These are phyloP conservation scores for Platycheirus albimanus DNA, from an alignment of 2,888 invertebrate species.

Conservation along the genomic window DNA sequence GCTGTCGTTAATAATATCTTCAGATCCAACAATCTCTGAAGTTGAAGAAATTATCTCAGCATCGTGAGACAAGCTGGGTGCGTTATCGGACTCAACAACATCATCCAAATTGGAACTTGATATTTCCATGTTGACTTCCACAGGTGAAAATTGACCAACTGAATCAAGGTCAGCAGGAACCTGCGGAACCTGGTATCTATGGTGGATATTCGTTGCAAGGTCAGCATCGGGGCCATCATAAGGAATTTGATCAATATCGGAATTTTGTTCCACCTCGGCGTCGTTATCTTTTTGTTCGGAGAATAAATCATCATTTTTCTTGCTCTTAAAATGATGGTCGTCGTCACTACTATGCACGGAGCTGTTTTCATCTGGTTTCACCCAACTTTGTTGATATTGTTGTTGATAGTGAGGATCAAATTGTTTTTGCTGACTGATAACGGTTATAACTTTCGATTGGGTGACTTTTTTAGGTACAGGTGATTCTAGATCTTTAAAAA, in stretches of 20 bases:
- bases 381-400: conserved; percentile 11
- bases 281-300: too few relatives aligned
- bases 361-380: conserved; percentile 2
- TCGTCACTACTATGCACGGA: background rate
- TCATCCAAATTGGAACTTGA: conserved; percentile 49
- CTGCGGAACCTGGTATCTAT: too few relatives aligned
- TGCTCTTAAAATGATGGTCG: background rate
- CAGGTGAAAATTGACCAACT: background rate
- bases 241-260: background rate
- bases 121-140: conserved; percentile 17
- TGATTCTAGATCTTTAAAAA: conserved; percentile 58
- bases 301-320: background rate
- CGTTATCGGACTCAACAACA: conserved; percentile 43
- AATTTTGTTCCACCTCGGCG: background rate
- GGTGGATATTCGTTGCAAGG: background rate
- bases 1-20: conserved; percentile 28
- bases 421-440: conserved; percentile 19
- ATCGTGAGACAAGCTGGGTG: conserved; percentile 44
- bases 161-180: background rate
- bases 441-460: conserved; percentile 13
- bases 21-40: conserved; percentile 27
- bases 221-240: conserved; percentile 4
- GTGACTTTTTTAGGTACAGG: conserved; percentile 8
- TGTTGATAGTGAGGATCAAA: conserved; percentile 18
- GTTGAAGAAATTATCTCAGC: conserved; percentile 37